Conservation (phyloP, 2,888 invertebrate species). For the Habroteleia sp. region DNA sequence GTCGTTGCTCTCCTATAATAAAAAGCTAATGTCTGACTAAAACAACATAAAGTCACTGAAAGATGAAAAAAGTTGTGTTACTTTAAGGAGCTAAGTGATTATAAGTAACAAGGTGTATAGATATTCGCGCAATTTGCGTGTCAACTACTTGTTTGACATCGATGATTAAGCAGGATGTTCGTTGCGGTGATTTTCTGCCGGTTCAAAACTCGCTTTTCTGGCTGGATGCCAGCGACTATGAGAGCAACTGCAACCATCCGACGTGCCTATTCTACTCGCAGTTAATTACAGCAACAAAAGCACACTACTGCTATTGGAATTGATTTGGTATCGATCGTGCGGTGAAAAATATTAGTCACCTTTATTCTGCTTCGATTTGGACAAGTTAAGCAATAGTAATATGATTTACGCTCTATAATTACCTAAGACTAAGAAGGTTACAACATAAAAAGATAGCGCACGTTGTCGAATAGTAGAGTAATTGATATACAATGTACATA, state of each 20-base stretch:
- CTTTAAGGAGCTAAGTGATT: background rate
- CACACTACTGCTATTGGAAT: constrained; percentile 8
- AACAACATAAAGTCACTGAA: too few species aligned
- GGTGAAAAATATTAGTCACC: constrained; percentile 20
- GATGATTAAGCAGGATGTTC: constrained; percentile 14
- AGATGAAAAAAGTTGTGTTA: too few species aligned
- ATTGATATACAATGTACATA: too few species aligned
- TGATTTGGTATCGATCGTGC: constrained; percentile 32
- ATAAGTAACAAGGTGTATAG: constrained; percentile 12
- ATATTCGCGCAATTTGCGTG: constrained; percentile 17
- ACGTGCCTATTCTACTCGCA: constrained; percentile 32
- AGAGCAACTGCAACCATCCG: constrained; percentile 24
- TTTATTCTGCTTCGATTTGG: background rate
- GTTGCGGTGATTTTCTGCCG: constrained; percentile 28
- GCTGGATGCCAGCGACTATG: constrained; percentile 11
- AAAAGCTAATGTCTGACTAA: too few species aligned
- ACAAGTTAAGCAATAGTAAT: background rate
- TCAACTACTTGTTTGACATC: constrained; percentile 15
- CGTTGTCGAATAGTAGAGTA: too few species aligned
- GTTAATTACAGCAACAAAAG: constrained; percentile 43
- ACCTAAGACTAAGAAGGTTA: too few species aligned
- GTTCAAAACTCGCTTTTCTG: constrained; percentile 13
- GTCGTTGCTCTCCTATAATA: too few species aligned
- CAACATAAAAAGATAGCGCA: too few species aligned
- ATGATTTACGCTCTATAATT: constrained; percentile 11